A percentile compares a stretch with the other conserved stretches of the same genome.
Conservation (phyloP, 1,140 invertebrate genomes). For the Tetramorium alpestre region DNA sequence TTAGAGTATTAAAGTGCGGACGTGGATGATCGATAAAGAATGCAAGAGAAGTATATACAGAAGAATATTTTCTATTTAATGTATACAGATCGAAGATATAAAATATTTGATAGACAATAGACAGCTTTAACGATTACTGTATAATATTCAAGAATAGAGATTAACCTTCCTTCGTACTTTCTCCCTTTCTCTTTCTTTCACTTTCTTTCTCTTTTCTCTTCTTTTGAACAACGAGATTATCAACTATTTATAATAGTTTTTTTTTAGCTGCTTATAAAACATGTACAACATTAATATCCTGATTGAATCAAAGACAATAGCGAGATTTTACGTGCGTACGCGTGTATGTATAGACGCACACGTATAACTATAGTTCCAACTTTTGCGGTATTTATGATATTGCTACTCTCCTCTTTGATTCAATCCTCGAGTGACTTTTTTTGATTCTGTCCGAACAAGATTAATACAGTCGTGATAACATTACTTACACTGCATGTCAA, state of each 20-base stretch:
- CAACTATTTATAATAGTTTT: slow-evolving; percentile 39
- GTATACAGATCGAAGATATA: slow-evolving; percentile 80
- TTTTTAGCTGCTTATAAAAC: slow-evolving; percentile 58
- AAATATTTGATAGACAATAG: slow-evolving; percentile 80
- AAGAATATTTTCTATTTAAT: slow-evolving; percentile 82
- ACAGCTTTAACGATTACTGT: slow-evolving; percentile 76
- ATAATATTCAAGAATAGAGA: slow-evolving; percentile 69
- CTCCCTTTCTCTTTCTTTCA: slow-evolving; percentile 1
- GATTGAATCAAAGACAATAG: slow-evolving; percentile 67
- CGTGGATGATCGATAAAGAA: background rate
- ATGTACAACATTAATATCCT: slow-evolving; percentile 60
- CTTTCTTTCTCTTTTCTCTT: background rate
- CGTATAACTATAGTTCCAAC: background rate
- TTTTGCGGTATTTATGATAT: background rate
- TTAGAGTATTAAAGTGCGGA: background rate
- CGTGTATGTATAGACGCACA: background rate
- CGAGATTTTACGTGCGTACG: background rate
- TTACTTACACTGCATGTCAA: slow-evolving; percentile 43
- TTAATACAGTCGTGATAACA: slow-evolving; percentile 43
- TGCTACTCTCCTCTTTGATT: slow-evolving; percentile 44
- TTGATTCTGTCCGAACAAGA: slow-evolving; percentile 46
- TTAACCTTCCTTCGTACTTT: slow-evolving; percentile 58
- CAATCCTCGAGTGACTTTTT: slow-evolving; percentile 60
- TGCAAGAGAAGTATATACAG: slow-evolving; percentile 65
- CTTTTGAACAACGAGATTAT: slow-evolving; percentile 64